Conservation (phyloP, 2,797 vertebrate species). For the Sphenodon punctatus region DNA sequence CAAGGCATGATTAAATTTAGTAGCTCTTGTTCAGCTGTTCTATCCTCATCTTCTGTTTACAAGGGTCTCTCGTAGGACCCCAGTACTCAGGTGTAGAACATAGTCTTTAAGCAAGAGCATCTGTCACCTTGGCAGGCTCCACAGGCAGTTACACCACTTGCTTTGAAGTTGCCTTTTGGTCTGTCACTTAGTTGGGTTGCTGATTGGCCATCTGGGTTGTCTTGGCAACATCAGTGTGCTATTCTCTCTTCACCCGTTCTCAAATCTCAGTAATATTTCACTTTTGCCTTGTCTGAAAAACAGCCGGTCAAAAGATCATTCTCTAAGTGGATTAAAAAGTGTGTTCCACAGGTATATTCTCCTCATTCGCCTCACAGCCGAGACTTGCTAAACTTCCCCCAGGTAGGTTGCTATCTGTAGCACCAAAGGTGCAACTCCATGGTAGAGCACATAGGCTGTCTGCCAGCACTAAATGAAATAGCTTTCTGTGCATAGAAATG, state of each 20-base stretch:
- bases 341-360: background rate
- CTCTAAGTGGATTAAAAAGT: background rate
- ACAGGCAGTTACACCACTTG: background rate
- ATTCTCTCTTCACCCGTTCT: background rate
- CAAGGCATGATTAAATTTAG: background rate
- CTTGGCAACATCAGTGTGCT: background rate
- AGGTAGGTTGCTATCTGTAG: background rate
- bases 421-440: background rate
- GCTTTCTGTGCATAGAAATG: background rate
- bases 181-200: background rate
- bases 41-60: background rate
- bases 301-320: background rate
- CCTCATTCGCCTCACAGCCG: background rate
- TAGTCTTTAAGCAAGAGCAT: background rate
- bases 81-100: background rate
- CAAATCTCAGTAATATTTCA: background rate
- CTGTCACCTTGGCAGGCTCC: background rate
- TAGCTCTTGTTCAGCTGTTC: background rate
- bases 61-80: background rate
- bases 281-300: background rate
- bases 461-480: background rate
- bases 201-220: background rate
- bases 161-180: conserved; percentile 15
- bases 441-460: background rate
- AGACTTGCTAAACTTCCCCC: background rate